Conservation (phyloP, 2,113 vertebrate species). For the Rana temporaria region DNA sequence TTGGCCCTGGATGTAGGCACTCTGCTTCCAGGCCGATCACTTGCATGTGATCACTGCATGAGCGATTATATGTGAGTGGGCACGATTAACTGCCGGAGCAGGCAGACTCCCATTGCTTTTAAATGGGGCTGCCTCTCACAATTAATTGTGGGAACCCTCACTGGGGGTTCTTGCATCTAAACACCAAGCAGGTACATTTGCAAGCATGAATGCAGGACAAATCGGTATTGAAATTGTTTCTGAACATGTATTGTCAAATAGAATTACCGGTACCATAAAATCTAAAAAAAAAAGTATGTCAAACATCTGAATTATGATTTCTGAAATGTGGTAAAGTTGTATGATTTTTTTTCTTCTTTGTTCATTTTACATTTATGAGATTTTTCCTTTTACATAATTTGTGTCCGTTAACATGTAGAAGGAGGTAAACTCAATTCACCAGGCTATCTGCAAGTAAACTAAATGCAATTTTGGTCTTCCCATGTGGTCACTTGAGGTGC, state of each 20-base stretch:
- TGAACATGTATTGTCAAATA: too few species aligned
- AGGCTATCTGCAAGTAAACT: slow-evolving; percentile 77
- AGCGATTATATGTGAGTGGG: too few species aligned
- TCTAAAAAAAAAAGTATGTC: too few species aligned
- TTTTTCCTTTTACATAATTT: slow-evolving; percentile 65
- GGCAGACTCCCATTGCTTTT: too few species aligned
- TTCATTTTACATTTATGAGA: slow-evolving; percentile 61
- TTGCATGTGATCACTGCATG: too few species aligned
- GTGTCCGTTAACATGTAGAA: slow-evolving; percentile 75
- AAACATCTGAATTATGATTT: too few species aligned
- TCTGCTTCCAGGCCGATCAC: too few species aligned
- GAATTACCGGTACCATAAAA: too few species aligned
- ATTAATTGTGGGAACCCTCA: neutral
- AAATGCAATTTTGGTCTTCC: slow-evolving; percentile 84
- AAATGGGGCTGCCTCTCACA: neutral
- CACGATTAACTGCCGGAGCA: too few species aligned
- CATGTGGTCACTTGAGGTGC: slow-evolving; percentile 85
- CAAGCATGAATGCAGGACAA: neutral
- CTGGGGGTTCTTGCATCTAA: too few species aligned
- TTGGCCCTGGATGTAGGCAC: too few species aligned
- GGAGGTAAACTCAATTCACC: slow-evolving; percentile 79
- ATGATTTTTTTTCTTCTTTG: neutral
- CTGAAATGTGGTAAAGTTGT: neutral
- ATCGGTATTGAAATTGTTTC: neutral
- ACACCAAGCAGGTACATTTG: too few species aligned